Percentiles rank a stretch among this genome's conserved stretches.
Conservation (phyloP, 2,797 vertebrate species). For the Parauchenoglanis ngamensis region DNA sequence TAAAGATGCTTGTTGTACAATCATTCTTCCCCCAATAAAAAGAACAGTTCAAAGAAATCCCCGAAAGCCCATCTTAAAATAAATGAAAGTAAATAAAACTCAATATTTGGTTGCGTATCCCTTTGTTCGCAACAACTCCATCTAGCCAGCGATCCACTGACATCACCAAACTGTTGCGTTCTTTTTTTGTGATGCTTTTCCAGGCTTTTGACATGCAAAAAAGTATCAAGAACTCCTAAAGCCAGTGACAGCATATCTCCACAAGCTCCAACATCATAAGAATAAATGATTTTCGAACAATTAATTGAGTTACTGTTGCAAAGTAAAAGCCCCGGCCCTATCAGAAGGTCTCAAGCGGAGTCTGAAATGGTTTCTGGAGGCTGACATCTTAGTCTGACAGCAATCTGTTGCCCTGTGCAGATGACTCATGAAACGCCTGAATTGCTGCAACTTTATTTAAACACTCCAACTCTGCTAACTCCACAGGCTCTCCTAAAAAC, state of each 20-base stretch:
- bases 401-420: background rate
- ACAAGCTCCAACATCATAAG: background rate
- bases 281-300: background rate
- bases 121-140: background rate
- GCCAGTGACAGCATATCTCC: background rate
- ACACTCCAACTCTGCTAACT: background rate
- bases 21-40: too few relatives aligned
- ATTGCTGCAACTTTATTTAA: background rate
- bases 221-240: background rate
- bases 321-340: background rate
- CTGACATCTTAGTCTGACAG: background rate
- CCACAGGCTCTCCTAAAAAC: background rate
- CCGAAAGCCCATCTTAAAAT: too few relatives aligned
- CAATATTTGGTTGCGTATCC: background rate
- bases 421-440: background rate
- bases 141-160: too few relatives aligned
- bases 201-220: background rate
- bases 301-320: background rate
- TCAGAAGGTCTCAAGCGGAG: background rate
- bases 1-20: too few relatives aligned
- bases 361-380: background rate
- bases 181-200: background rate
- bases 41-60: too few relatives aligned
- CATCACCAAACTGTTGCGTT: too few relatives aligned
- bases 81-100: background rate